Base-by-base conservation (phyloP, 2,797 vertebrate species). In the Takifugu ocellatus region DNA sequence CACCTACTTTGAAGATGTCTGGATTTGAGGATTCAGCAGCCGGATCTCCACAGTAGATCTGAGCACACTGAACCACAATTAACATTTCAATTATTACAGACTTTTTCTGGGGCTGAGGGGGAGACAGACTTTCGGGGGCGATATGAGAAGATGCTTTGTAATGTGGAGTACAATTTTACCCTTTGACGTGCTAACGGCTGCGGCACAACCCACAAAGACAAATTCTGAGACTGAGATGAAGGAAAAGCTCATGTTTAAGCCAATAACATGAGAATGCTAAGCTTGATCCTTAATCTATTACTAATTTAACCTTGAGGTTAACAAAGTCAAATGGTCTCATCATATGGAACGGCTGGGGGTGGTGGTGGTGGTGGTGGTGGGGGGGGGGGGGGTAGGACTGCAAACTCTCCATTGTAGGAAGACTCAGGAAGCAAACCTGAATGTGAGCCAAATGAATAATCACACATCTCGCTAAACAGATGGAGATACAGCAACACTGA, bases 401-500 rank as follows among this genome's bases (percentile, higher is more conserved):
- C 44, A 68, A 68, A 54, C 14, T 4, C 58, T 61, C 16, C 45
- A 27, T 62, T 36, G n/a, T 0, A 27, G 49, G 44, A n/a, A 46
- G 51, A 51, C 42, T 49, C 31, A 6, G 49, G 21, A 59, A 46
- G 53, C 47, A 16, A n/a, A 68, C 51, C 63, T 74, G 78, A 79
- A 54, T 15, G n/a, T 11, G 16, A 25, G 73, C 76, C 78, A 71
- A 72, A 71, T 60, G 68, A 79, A 79, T 79, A 74, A 84, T 48
- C 68, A 72, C 61, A 67, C 71, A 56, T 67, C 67, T 70, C 67
- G 39, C 68, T 61, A 69, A 79, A 75, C 81, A 81, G 78, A 84
- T 68, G 75, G 75, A 48, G 69, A 78, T 71, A 73, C 55, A 61
- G 74, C 75, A 65, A 68, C 70, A 51, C 63, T 72, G 78, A 78